phyloP scores from a whole-genome alignment of 2,113 vertebrate species.

The Thamnaconus septentrionalis region DNA sequence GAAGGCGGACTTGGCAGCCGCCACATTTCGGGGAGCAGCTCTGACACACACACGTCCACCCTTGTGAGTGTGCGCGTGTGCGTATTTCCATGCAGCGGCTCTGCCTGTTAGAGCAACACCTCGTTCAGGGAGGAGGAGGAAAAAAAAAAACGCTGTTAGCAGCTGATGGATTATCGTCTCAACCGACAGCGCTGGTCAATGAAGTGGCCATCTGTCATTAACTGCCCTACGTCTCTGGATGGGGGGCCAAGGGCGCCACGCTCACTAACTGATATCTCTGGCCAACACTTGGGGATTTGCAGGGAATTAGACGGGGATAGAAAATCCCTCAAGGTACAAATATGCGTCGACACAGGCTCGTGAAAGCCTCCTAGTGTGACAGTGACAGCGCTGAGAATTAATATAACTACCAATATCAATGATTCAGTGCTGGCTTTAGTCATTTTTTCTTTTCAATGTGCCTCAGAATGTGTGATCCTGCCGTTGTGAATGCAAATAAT shows the following conservation, averaged over 20 bases:
- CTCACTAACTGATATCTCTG: conserved; percentile 21
- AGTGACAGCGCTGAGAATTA: background rate
- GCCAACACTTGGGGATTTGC: conserved; percentile 38
- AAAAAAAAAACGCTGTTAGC: conserved; percentile 11
- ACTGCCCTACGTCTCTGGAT: conserved; percentile 34
- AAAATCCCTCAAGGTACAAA: conserved; percentile 47
- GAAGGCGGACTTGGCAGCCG: no score
- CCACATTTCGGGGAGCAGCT: no score
- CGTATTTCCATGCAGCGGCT: background rate
- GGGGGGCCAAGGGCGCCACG: conserved; percentile 39
- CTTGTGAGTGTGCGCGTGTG: no score
- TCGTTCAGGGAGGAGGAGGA: background rate
- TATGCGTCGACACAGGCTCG: conserved; percentile 5
- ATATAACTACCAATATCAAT: conserved; percentile 6
- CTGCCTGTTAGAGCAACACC: conserved; percentile 12
- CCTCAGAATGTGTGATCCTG: no score
- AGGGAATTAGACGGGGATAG: conserved; percentile 46
- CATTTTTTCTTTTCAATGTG: background rate
- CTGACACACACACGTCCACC: no score
- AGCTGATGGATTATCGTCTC: conserved; percentile 47
- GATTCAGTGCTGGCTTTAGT: background rate
- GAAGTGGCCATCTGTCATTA: conserved; percentile 52
- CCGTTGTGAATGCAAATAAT: no score
- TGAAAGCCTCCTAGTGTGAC: conserved; percentile 1
- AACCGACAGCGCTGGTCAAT: conserved; percentile 28